Base-by-base conservation (phyloP, 2,888 invertebrate genomes). In the Protonemura montana region DNA sequence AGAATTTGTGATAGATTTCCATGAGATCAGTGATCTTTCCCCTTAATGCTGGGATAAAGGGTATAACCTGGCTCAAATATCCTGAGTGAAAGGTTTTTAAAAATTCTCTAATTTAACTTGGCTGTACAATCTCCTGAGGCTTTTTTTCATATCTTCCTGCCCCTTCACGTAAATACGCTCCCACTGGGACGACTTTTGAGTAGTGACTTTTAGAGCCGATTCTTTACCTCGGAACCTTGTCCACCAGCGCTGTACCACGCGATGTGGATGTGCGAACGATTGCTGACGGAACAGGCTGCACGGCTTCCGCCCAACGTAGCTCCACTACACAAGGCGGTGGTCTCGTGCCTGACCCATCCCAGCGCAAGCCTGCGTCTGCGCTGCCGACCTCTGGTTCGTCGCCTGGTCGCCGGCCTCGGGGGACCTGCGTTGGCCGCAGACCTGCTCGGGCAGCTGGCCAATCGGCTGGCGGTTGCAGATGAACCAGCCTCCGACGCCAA, bases 251-350 rank as follows among this genome's bases (percentile, higher is more conserved):
- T 95, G 30, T 93, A 94, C 88, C 94, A 95, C 91, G 93, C 97
- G 88, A 95, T 95, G 92, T 92, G 95, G 89, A 93, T 97, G 89
- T 95, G 96, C 90, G 95, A 95, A 91, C 93, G 93, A 88, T 92
- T 97, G 77, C 91, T 97, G 83, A 93, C 94, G 87, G 94, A 95
- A 88, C 95, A 96, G 92, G 93, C 93, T 16, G 93, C 93, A 89
- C 94, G 94, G 90, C 91, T 96, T 88, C 94, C 93, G 88, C 95
- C 95, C 26, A 93, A 93, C 89, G 91, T 94, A 26, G 94, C 93
- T 0, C 95, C 95, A 0, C 91, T 97, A 83, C 94, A 95, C 90
- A 94, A 94, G 89, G 96, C 96, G 0, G 92, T 98, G 35, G 92
- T 97, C 83, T 93, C 94, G 88, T 95, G 95, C 86, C 91, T 96